Percentiles rank a stretch among this genome's conserved stretches.
Conservation (phyloP, 53 echinoderm and acorn worm genomes). For the Zoroaster sp. region DNA sequence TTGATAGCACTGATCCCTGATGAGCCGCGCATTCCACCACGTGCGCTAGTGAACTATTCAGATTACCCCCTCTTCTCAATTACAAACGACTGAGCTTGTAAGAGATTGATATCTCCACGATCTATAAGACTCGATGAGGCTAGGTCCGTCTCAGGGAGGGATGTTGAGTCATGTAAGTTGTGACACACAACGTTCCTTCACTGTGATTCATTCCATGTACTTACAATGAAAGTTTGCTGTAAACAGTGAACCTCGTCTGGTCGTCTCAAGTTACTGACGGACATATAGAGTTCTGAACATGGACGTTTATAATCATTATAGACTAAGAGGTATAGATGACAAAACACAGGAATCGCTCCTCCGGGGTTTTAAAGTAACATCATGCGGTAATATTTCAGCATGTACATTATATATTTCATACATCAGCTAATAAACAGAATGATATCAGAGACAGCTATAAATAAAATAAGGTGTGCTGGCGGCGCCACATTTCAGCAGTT, state of each 20-base stretch:
- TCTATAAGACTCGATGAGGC: not conserved
- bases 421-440: no score
- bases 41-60: no score
- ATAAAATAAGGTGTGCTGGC: no score
- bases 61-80: not conserved
- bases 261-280: not conserved
- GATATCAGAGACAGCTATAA: no score
- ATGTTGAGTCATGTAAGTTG: not conserved
- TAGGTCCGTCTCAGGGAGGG: not conserved
- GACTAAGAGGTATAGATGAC: not conserved
- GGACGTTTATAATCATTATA: not conserved
- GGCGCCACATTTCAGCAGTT: no score
- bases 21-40: not conserved
- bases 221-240: slow-evolving; percentile 1
- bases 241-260: not conserved
- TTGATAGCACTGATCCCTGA: not conserved
- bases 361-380: no score
- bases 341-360: not conserved
- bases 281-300: not conserved
- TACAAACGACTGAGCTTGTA: not conserved
- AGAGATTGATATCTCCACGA: not conserved
- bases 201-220: slow-evolving; percentile 16
- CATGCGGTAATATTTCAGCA: no score
- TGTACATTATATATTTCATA: no score
- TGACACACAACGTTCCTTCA: not conserved